Conservation (phyloP, 2,797 vertebrate genomes). For the Syngnathus rostellatus region DNA sequence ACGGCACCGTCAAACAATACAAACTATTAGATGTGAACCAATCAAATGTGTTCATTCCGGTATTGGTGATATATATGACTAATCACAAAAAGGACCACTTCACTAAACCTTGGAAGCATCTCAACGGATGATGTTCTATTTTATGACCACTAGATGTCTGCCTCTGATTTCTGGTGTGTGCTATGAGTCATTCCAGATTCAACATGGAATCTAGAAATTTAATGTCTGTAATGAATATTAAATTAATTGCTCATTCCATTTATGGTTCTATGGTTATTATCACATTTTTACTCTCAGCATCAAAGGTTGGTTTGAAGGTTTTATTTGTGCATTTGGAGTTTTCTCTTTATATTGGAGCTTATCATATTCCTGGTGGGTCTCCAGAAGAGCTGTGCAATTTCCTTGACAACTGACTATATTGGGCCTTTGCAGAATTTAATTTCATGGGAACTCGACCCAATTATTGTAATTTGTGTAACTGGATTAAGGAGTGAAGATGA, state of each 20-base stretch:
- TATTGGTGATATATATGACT: neutral
- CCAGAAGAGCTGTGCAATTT: too few species aligned
- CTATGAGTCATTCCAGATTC: constrained; percentile 53
- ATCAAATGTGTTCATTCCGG: neutral
- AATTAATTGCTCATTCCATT: neutral
- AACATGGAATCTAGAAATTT: neutral
- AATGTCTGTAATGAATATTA: neutral
- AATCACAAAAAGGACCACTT: neutral
- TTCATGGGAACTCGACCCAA: too few species aligned
- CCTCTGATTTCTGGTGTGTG: constrained; percentile 90
- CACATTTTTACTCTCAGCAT: neutral
- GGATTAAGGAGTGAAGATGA: too few species aligned
- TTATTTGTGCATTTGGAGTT: too few species aligned
- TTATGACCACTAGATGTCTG: constrained; percentile 85
- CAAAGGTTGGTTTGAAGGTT: neutral
- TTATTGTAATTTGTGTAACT: too few species aligned
- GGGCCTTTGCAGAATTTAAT: too few species aligned
- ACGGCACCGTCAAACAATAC: neutral
- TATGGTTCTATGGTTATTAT: neutral
- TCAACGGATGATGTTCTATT: constrained; percentile 54
- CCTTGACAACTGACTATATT: too few species aligned
- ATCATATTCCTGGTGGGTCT: too few species aligned
- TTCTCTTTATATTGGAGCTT: too few species aligned
- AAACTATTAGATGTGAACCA: too few species aligned
- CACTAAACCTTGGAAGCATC: too few species aligned